Evolutionary conservation across 2,888 invertebrate species (phyloP), one percentile per base, ranked within the genome.

Genomic region (Caenorhabditis plicata): DNA sequence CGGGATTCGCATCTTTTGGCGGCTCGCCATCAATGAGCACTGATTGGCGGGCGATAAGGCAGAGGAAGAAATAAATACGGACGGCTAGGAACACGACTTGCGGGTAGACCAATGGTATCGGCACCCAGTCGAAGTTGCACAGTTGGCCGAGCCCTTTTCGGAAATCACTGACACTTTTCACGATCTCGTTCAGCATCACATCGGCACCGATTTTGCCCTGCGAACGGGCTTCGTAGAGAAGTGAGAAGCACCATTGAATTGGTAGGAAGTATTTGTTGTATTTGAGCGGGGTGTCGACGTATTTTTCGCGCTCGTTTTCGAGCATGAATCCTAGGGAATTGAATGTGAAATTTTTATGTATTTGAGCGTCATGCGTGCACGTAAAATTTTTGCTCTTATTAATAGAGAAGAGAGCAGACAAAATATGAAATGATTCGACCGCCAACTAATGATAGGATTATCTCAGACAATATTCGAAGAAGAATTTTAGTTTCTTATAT

Each of bases 31-130:
- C 71, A 39, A 71, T 71, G 7, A 69, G 47, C n/a, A 71, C 63
- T 0, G 64, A 74, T 51, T 77, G 77, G 15, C 77, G 68, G 25
- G 69, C 69, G n/a, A 79, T 68, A 3, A 78, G 48, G 42, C 73
- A 73, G 19, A 78, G 60, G 40, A 71, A 53, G 55, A 78, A 78
- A 58, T 78, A 79, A 13, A 72, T 51, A 1, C 78, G 68, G 26
- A 78, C 78, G 5, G 75, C 70, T 4, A 77, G 60, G 54, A 79
- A 78, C 11, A 78, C 74, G 4, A 79, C 73, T 57, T 75, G 75
- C 5, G 77, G 76, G 43, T 77, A 77, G 11, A 74, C 77, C 15
- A 77, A 47, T 1, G 75, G 75, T 26, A 75, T 73, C 1, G 75
- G 75, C 15, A 78, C 73, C 71, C 71, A 73, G 36, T 73, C 73